Evolutionary conservation across 2,113 vertebrate species (phyloP), one percentile per base, ranked within the genome.

Genomic region (Pogona vitticeps): DNA sequence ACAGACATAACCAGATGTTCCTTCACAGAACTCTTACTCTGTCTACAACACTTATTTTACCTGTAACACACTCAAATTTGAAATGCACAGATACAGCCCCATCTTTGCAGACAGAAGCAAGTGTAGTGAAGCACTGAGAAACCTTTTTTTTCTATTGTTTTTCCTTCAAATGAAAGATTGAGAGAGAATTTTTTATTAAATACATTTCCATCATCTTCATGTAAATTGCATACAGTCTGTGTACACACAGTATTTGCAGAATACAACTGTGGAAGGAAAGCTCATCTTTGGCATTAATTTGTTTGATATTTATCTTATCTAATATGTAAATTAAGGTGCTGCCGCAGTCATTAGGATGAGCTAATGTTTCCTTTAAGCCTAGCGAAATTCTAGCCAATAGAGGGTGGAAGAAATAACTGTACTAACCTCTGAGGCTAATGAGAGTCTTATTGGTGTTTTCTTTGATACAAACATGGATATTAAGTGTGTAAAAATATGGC

Each of bases 261-360:
- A 92, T 67, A 88, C 84, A 92, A 86, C 89, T 28, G 18, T 15
- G 92, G 88, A 93, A 95, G 83, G 92, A 94, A 95, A 96, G 89
- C 93, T 40, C 90, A 93, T 95, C 89, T 85, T 92, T 94, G 92
- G 94, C 95, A 93, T 95, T 96, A 96, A 97, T 97, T 96, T 96
- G 92, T 94, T 95, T 95, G 96, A 95, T 96, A 96, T 95, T 97
- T 97, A 96, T 94, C 95, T 96, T 94, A 96, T 97, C 94, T 95
- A 95, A 96, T 96, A 97, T 96, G 96, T 89, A 96, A 96, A 97
- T 96, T 77, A 93, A 93, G 93, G 90, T 92, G 90, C 95, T 94
- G 90, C 2, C 40, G 95, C 93, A 86, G 95, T 96, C 95, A 96
- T 97, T 97, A 97, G 88, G 90, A 33, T 92, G 40, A 13, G 84